Base-by-base conservation (phyloP, 2,797 vertebrate genomes). In the Emys orbicularis region DNA sequence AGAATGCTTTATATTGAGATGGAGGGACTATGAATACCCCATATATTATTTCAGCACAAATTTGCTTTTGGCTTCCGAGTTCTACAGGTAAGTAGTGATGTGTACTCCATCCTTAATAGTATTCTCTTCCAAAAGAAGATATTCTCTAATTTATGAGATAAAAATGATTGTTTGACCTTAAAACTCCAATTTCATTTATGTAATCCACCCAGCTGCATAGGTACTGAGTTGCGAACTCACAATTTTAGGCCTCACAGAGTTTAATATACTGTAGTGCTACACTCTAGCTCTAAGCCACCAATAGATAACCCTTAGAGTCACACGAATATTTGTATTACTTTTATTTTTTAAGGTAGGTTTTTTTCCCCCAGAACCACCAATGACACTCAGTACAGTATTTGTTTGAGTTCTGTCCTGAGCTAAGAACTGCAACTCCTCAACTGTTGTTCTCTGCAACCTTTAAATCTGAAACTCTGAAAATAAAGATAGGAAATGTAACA, bases 371-470 rank as follows among this genome's bases (percentile, higher is more conserved):
- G 50, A 52, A 49, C 82, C 57, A 15, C 41, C 8, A 2, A 2
- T 0, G 3, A 23, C 0, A 0, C 1, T 41, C 2, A 25, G 27
- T 0, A 2, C 44, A 54, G 50, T 61, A 61, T 61, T 0, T 21
- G 2, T 86, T 4, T 52, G 34, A 81, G 0, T 1, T 1, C 72
- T n/a, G 5, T 0, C 87, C 23, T 0, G 49, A 41, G 10, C 53
- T 54, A 77, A 49, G 83, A 85, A 86, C 0, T 0, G 0, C 2
- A 68, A 31, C 49, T 37, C 92, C 29, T 3, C 49, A 0, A 23
- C 72, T 27, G 44, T 31, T 56, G 44, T 19, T 12, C 47, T 19
- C 79, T 25, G 44, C 77, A 76, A 29, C 82, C 86, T 74, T 27
- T 18, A 10, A n/a, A 11, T 15, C 87, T n/a, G 41, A 74, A 82